Conservation (phyloP, 1,140 invertebrate genomes). For the Choristoneura fumiferana region DNA sequence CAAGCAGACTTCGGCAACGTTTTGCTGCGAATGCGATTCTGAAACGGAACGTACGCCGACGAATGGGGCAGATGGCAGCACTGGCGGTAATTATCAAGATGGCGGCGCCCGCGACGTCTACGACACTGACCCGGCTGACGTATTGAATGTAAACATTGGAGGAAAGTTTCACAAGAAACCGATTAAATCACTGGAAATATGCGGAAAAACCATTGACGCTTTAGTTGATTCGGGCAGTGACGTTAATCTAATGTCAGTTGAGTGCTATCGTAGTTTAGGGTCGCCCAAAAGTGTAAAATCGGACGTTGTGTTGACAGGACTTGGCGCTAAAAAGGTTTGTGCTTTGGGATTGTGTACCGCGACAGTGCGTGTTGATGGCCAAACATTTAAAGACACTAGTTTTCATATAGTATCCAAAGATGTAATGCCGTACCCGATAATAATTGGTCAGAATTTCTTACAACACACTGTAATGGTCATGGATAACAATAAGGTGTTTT, state of each 20-base stretch:
- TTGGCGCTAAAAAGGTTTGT: background rate
- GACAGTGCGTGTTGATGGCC: background rate
- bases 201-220: background rate
- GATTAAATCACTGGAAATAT: background rate
- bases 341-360: background rate
- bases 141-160: background rate
- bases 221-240: slow-evolving; percentile 13
- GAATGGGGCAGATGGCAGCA: too few species aligned
- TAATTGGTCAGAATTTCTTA: slow-evolving; percentile 9
- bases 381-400: background rate
- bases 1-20: background rate
- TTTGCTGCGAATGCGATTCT: too few species aligned
- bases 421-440: background rate
- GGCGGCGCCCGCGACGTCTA: too few species aligned
- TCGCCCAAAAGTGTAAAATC: background rate
- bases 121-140: too few species aligned
- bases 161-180: background rate
- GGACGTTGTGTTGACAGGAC: background rate
- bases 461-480: background rate
- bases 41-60: too few species aligned
- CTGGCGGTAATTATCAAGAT: too few species aligned
- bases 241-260: background rate
- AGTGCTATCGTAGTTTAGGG: background rate
- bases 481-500: background rate
- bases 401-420: slow-evolving; percentile 7